phyloP scores from a whole-genome alignment of 2,797 vertebrate genomes.

The Pantherophis vulpinus region DNA sequence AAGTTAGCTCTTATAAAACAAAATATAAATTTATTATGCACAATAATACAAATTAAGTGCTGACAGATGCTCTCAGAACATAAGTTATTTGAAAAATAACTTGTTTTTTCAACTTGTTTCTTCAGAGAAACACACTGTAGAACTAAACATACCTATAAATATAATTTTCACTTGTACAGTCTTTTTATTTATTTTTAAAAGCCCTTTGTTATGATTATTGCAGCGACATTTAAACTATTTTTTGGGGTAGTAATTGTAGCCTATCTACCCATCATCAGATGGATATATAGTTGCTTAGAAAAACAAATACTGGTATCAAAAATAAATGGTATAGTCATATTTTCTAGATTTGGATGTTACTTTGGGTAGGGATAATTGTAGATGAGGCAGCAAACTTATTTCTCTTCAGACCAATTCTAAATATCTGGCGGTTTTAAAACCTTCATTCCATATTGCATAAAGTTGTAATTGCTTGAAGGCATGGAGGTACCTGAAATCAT shows the following conservation, averaged over 20 bases:
- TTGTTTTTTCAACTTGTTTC: slow-evolving; percentile 5
- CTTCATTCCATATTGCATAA: not conserved
- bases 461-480: not conserved
- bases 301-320: not conserved
- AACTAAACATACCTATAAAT: slow-evolving; percentile 8
- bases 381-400: not conserved
- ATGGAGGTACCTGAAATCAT: not conserved
- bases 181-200: slow-evolving; percentile 31
- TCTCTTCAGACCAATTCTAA: not conserved
- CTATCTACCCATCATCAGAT: not conserved
- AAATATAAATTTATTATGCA: not conserved
- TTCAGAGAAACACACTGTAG: slow-evolving; percentile 15
- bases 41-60: slow-evolving; percentile 14
- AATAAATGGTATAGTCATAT: not conserved
- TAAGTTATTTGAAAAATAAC: slow-evolving; percentile 35
- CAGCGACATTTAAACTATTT: not conserved
- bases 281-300: not conserved
- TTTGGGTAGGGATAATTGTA: not conserved
- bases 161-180: slow-evolving; percentile 26
- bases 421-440: not conserved
- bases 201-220: slow-evolving; percentile 27
- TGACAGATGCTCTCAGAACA: slow-evolving; percentile 32
- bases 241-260: not conserved
- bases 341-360: not conserved
- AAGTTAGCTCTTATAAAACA: not conserved